Evolutionary conservation across 2,113 vertebrate species (phyloP).

Genomic region (Apistogramma diplotaenia): DNA sequence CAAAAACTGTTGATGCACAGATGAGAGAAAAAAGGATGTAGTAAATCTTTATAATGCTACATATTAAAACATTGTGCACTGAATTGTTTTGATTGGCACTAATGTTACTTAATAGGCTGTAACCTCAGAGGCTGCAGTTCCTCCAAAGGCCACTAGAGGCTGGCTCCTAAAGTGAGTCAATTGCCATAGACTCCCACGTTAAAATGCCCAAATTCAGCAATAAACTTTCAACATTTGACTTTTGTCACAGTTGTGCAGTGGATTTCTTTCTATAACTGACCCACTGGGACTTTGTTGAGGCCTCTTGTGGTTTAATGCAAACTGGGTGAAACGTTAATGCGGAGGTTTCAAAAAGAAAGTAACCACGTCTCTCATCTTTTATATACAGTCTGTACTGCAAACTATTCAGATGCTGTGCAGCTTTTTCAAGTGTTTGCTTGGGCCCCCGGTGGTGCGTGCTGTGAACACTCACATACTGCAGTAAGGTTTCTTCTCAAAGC

Average conservation of each 20-base stretch:
- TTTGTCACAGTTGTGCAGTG: neutral
- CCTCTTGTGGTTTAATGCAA: fast-evolving
- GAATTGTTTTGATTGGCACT: neutral
- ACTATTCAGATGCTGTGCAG: neutral
- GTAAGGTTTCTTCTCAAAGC: slow-evolving; percentile 98
- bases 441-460: neutral
- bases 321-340: neutral
- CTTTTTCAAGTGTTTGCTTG: neutral
- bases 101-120: neutral
- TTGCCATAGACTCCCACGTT: neutral
- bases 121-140: neutral
- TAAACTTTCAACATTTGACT: neutral
- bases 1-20: neutral
- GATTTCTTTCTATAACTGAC: fast-evolving
- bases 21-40: neutral
- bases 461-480: slow-evolving; percentile 90
- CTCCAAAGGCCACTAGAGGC: neutral
- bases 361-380: neutral
- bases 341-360: neutral
- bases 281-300: neutral
- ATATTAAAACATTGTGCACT: neutral
- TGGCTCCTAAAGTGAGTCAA: neutral
- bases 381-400: fast-evolving
- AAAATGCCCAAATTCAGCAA: neutral
- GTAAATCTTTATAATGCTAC: neutral